Evolutionary conservation across 1,140 invertebrate genomes (phyloP).

Genomic region (Drosophila sulfurigaster): DNA sequence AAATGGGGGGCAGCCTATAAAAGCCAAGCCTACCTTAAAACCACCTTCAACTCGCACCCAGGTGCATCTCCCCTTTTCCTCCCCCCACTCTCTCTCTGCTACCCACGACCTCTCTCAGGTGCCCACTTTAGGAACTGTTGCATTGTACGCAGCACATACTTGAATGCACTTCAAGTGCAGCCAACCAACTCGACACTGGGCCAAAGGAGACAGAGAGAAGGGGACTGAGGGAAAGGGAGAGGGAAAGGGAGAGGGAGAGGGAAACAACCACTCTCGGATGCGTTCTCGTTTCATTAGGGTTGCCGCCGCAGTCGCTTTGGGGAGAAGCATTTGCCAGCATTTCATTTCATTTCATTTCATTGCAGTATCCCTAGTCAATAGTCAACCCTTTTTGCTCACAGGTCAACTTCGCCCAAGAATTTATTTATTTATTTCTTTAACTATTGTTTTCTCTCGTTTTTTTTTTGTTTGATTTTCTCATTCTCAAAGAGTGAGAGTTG

Average conservation of each 20-base stretch:
- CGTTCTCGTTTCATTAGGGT: constrained; percentile 36
- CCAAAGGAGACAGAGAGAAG: no score
- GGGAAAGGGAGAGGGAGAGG: constrained; percentile 18
- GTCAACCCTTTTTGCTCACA: constrained; percentile 17
- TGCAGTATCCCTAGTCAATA: constrained; percentile 32
- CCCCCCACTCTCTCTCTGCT: not conserved
- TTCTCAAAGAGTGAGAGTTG: no score
- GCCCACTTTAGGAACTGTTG: constrained; percentile 44
- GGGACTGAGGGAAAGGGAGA: constrained; percentile 26
- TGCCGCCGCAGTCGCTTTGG: constrained; percentile 5
- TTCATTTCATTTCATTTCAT: not conserved
- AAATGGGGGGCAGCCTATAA: no score
- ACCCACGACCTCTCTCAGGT: not conserved
- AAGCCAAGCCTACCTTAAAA: no score
- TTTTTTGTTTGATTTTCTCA: no score
- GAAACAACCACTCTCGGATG: constrained; percentile 11
- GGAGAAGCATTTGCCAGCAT: constrained; percentile 5
- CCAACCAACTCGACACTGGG: constrained; percentile 46
- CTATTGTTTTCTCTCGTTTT: not conserved
- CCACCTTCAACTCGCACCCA: no score
- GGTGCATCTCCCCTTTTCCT: not conserved
- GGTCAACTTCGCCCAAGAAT: constrained; percentile 14
- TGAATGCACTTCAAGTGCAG: constrained; percentile 70
- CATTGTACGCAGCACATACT: constrained; percentile 55
- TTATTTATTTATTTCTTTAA: constrained; percentile 33